Evolutionary conservation across 2,888 invertebrate genomes (phyloP).

Genomic region (Latrodectus elegans): DNA sequence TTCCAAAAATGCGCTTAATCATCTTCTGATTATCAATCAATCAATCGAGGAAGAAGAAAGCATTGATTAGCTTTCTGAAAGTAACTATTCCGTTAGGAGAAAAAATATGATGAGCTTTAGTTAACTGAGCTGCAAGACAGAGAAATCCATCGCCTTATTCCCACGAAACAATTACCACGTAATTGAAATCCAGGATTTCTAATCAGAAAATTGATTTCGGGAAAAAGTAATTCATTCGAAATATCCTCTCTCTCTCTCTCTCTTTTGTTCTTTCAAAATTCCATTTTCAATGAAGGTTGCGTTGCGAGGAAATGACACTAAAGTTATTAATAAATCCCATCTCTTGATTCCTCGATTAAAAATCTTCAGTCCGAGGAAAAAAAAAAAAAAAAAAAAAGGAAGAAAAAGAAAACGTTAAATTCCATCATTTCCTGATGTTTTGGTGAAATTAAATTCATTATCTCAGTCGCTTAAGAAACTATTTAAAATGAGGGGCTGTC

Average conservation of each 20-base stretch:
- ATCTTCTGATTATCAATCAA: not conserved
- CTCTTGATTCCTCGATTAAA: not conserved
- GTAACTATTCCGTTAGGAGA: not conserved
- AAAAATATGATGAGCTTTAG: not conserved
- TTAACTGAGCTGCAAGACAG: not conserved
- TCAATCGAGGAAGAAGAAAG: not conserved
- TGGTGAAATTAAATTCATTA: too few relatives aligned
- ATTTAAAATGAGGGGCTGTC: too few relatives aligned
- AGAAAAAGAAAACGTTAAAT: too few relatives aligned
- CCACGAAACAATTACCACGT: not conserved
- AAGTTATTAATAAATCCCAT: not conserved
- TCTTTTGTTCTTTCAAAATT: not conserved
- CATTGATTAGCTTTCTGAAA: not conserved
- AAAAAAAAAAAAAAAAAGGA: too few relatives aligned
- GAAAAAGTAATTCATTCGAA: slow-evolving; percentile 1
- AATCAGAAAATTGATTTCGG: not conserved
- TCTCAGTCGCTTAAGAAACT: too few relatives aligned
- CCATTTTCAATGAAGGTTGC: not conserved
- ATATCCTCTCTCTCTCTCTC: too few relatives aligned
- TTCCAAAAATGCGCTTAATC: not conserved
- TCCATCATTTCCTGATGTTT: too few relatives aligned
- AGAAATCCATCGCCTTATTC: not conserved
- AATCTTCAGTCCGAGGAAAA: not conserved
- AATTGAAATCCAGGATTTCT: not conserved
- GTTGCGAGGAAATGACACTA: not conserved